phyloP scores from a whole-genome alignment of 2,797 vertebrate species.

The Poeciliopsis infans region DNA sequence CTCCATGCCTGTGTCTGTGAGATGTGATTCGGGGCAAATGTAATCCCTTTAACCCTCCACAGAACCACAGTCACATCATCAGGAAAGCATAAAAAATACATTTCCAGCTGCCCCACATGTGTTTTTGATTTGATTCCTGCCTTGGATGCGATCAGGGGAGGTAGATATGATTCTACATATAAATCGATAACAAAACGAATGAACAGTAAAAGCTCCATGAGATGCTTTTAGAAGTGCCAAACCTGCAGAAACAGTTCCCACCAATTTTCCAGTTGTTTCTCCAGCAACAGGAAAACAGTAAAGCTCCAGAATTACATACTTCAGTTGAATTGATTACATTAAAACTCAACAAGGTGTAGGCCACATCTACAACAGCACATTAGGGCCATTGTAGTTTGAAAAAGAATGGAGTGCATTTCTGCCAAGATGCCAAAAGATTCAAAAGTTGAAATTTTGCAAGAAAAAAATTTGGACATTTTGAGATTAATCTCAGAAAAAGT shows the following conservation, averaged over 20 bases:
- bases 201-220: slow-evolving; percentile 38
- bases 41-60: slow-evolving; percentile 46
- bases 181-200: slow-evolving; percentile 38
- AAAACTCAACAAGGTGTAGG: slow-evolving; percentile 57
- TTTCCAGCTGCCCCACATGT: slow-evolving; percentile 39
- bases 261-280: slow-evolving; percentile 20
- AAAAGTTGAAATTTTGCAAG: too few relatives aligned
- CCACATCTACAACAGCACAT: slow-evolving; percentile 11
- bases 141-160: slow-evolving; percentile 55
- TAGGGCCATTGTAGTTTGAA: too few relatives aligned
- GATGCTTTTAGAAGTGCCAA: slow-evolving; percentile 14
- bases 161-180: slow-evolving; percentile 39
- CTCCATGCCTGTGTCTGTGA: slow-evolving; percentile 19
- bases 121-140: slow-evolving; percentile 49
- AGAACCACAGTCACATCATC: slow-evolving; percentile 35
- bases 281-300: slow-evolving; percentile 22
- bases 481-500: too few relatives aligned
- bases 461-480: too few relatives aligned
- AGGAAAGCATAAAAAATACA: slow-evolving; percentile 53
- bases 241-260: slow-evolving; percentile 5
- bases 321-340: slow-evolving; percentile 62
- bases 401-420: too few relatives aligned
- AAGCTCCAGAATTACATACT: slow-evolving; percentile 33
- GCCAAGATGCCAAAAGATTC: too few relatives aligned
- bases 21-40: slow-evolving; percentile 41